Evolutionary conservation across 2,888 invertebrate genomes (phyloP), one percentile per base, ranked within the genome.

Genomic region (Pyrrhia umbra): DNA sequence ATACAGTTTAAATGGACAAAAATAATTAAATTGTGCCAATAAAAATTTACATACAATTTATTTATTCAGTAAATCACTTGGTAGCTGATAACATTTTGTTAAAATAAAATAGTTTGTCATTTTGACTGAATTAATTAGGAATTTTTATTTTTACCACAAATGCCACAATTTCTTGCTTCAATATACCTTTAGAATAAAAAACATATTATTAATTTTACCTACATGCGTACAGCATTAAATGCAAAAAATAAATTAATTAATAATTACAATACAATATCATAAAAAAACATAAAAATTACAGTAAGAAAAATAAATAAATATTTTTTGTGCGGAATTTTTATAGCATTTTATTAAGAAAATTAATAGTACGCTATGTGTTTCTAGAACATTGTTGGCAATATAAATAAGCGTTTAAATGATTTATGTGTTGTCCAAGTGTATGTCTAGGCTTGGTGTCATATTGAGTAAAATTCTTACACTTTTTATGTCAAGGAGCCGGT

Each of bases 401-500:
- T 65, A 37, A 57, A 58, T 49, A 50, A 15, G 1, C 27, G 6
- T 50, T 66, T 20, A 55, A 64, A 58, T 73, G 75, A 78, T 78
- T 75, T 69, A 78, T 75, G 67, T 58, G 61, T 64, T 42, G 40
- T 4, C 2, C 3, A 55, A 55, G 25, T 67, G 61, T 72, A 64
- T 75, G 69, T 45, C 25, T 30, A 51, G 50, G 51, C 23, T 45
- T 54, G 67, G 67, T 78, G 66, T 72, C 68, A 65, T 56, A 43
- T 40, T 45, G 50, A 34, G 54, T 68, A 68, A 60, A 68, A 69
- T 64, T 72, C 40, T 21, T 27, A 37, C 10, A 62, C 51, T 49
- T 72, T 61, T 68, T 65, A 75, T 72, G 72, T 72, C 78, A 77
- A 77, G 66, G 75, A 77, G 68, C 34, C 40, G n/a, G 34, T 30